Conservation (phyloP, 2,888 invertebrate species). For the Drosophila algonquin region DNA sequence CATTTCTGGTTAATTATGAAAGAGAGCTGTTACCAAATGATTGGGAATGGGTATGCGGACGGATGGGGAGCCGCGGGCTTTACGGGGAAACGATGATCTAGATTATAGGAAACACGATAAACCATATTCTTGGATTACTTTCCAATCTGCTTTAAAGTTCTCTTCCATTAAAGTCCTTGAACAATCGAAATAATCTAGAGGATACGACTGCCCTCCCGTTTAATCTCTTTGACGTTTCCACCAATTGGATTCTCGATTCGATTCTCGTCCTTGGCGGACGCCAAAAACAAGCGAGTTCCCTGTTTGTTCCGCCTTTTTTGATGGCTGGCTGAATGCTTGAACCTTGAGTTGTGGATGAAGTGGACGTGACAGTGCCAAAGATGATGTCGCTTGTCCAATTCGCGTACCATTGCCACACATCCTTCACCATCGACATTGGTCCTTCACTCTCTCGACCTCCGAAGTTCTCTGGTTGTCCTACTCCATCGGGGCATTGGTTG, state of each 20-base stretch:
- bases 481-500: background rate
- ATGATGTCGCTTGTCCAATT: conserved; percentile 24
- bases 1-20: conserved; percentile 46
- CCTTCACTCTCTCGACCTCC: background rate
- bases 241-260: background rate
- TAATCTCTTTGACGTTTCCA: conserved; percentile 1
- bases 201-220: background rate
- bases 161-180: background rate
- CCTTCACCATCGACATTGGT: background rate
- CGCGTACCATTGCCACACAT: background rate
- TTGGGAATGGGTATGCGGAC: background rate
- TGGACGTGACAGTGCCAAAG: conserved; percentile 65
- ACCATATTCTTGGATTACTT: background rate
- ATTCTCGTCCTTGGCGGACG: background rate
- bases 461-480: background rate
- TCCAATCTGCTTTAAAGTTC: background rate
- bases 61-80: background rate
- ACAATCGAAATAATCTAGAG: conserved; percentile 3
- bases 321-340: conserved; percentile 23
- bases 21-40: background rate
- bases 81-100: background rate
- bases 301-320: conserved; percentile 33
- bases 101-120: background rate
- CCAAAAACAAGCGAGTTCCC: conserved; percentile 34
- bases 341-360: conserved; percentile 54